Evolutionary conservation across 2,797 vertebrate genomes (phyloP), one percentile per base, ranked within the genome.

Genomic region (Melopsittacus undulatus): DNA sequence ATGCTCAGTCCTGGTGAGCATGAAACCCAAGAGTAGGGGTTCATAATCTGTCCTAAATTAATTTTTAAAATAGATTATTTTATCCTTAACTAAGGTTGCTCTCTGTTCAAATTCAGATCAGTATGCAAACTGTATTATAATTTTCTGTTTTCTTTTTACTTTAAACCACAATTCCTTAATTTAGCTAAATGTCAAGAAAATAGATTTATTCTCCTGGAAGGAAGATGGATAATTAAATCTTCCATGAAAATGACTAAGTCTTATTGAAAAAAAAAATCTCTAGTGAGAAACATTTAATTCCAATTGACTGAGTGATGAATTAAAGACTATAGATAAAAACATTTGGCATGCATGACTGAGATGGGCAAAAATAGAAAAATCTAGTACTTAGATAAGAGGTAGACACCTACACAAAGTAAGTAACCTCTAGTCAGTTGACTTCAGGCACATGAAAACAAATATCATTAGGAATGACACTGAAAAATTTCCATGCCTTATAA

Each of bases 201-300:
- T 86, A 56, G 54, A 95, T 88, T 96, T 95, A 90, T 83, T 73
- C 78, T 97, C 43, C 78, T 73, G 75, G n/a, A 97, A 94, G 78
- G 90, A 95, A 95, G 73, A 90, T 64, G 29, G 59, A 87, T 96
- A 96, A 95, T 96, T 97, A 88, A 94, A 92, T 92, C 64, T 91
- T 70, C 76, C 63, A 57, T 87, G 72, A 94, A 96, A 97, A 96
- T 90, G 4, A 90, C 88, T 91, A 90, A 77, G 32, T 91, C 81
- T 82, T 77, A 84, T 46, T 84, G 78, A 92, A 85, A 40, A 86
- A 93, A 85, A n/a, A 42, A 87, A 80, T 42, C 56, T 86, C 68
- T 36, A 36, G 56, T 34, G 79, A 95, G 91, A 57, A 72, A 82
- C 29, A 89, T 92, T 94, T 88, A 92, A 84, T 97, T 94, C 82